These are phyloP conservation scores for Aix galericulata DNA, from an alignment of 2,113 vertebrate genomes.

Conservation along the genomic window DNA sequence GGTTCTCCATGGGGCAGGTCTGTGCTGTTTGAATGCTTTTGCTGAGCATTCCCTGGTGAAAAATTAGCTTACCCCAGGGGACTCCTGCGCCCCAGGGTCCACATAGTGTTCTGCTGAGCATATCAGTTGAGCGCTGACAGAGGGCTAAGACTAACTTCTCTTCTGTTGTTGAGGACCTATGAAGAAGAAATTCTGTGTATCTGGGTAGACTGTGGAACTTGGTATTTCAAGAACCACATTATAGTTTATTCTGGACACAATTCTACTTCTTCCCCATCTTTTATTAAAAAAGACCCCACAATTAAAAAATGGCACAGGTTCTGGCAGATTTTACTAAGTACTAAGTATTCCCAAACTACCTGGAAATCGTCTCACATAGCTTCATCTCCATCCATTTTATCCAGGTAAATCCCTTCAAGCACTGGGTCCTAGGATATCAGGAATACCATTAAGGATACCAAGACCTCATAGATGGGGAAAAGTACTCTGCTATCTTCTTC, in stretches of 20 bases:
- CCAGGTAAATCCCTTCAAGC: neutral
- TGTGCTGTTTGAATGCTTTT: conserved; percentile 49
- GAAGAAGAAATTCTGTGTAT: neutral
- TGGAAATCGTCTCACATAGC: neutral
- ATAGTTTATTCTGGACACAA: neutral
- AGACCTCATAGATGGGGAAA: neutral
- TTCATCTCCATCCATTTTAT: neutral
- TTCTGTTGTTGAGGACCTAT: neutral
- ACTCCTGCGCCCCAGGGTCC: neutral
- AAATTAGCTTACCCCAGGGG: conserved; percentile 35
- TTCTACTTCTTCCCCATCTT: neutral
- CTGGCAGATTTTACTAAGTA: neutral
- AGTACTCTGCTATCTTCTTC: neutral
- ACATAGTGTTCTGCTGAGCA: neutral
- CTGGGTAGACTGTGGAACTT: neutral
- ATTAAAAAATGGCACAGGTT: neutral
- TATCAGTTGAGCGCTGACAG: neutral
- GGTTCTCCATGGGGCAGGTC: neutral
- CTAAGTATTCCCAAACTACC: neutral
- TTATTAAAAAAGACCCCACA: neutral
- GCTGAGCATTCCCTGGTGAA: conserved; percentile 8
- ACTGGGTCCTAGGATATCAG: neutral
- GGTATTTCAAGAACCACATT: neutral
- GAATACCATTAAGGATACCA: neutral
- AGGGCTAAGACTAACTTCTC: neutral